These are phyloP conservation scores for Caenorhabditis afra DNA, from an alignment of 2,888 invertebrate species.

Conservation along the genomic window DNA sequence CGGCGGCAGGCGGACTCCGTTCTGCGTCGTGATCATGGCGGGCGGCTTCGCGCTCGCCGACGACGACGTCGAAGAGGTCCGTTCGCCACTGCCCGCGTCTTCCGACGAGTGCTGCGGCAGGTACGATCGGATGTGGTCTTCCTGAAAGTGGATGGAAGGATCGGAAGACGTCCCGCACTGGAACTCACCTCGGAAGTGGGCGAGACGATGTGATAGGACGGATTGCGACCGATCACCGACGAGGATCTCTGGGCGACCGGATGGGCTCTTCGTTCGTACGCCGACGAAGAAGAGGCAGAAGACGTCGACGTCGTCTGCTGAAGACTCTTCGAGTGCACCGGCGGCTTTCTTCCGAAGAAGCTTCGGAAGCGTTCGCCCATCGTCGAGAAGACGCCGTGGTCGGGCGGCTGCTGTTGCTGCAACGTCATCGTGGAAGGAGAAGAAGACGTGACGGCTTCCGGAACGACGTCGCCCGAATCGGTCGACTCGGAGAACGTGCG, in stretches of 20 bases:
- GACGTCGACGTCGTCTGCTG: too few species aligned
- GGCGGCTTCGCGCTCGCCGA: slow-evolving; percentile 17
- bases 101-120: slow-evolving; percentile 51
- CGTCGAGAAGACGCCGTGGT: slow-evolving; percentile 55
- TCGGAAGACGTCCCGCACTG: not conserved
- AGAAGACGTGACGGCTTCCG: not conserved
- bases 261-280: too few species aligned
- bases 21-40: slow-evolving; percentile 22
- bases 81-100: not conserved
- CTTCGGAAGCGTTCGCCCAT: slow-evolving; percentile 54
- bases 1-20: slow-evolving; percentile 60
- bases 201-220: too few species aligned
- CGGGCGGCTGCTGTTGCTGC: slow-evolving; percentile 45
- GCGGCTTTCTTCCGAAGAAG: slow-evolving; percentile 40
- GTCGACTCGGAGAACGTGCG: slow-evolving; percentile 47
- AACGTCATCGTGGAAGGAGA: slow-evolving; percentile 26
- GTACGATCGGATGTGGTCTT: slow-evolving; percentile 19
- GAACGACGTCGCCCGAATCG: slow-evolving; percentile 13
- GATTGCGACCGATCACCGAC: too few species aligned
- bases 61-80: slow-evolving; percentile 15
- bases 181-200: not conserved
- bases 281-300: too few species aligned
- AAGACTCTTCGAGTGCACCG: too few species aligned
- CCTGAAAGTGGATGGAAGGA: slow-evolving; percentile 17
- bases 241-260: too few species aligned